Conservation (phyloP, 2,113 vertebrate genomes). For the Bufo bufo region DNA sequence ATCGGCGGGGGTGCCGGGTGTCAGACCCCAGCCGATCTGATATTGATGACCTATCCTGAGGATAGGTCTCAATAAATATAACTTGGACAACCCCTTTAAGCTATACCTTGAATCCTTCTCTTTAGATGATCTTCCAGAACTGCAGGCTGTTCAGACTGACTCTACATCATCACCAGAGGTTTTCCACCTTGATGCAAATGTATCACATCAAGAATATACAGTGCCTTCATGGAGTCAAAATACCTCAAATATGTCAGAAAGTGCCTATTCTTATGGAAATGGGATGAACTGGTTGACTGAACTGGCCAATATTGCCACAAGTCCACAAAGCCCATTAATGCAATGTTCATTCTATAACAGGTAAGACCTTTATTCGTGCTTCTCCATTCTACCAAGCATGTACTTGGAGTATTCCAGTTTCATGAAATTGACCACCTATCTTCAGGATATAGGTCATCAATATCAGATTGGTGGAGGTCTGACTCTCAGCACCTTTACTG, state of each 20-base stretch:
- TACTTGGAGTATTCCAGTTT: too few species aligned
- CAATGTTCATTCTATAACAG: conserved; percentile 90
- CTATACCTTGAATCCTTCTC: conserved; percentile 49
- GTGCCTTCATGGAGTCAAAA: conserved; percentile 75
- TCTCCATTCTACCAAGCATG: background rate
- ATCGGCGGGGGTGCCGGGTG: too few species aligned
- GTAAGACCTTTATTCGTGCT: conserved; percentile 65
- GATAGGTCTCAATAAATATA: too few species aligned
- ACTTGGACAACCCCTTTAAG: background rate
- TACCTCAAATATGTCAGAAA: conserved; percentile 79
- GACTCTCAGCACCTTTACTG: too few species aligned
- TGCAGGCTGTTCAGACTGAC: conserved; percentile 93
- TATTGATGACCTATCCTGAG: too few species aligned
- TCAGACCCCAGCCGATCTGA: too few species aligned
- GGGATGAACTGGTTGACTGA: conserved; percentile 94
- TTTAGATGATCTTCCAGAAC: conserved; percentile 94
- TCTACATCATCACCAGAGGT: conserved; percentile 82
- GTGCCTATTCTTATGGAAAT: conserved; percentile 72
- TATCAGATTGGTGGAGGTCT: too few species aligned
- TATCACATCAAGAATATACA: conserved; percentile 91
- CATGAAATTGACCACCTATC: too few species aligned
- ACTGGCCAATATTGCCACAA: conserved; percentile 95
- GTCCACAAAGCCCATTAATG: conserved; percentile 94
- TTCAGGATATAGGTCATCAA: too few species aligned
- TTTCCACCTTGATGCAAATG: conserved; percentile 84